phyloP scores from a whole-genome alignment of 1,140 invertebrate genomes.

The Mercenaria mercenaria region DNA sequence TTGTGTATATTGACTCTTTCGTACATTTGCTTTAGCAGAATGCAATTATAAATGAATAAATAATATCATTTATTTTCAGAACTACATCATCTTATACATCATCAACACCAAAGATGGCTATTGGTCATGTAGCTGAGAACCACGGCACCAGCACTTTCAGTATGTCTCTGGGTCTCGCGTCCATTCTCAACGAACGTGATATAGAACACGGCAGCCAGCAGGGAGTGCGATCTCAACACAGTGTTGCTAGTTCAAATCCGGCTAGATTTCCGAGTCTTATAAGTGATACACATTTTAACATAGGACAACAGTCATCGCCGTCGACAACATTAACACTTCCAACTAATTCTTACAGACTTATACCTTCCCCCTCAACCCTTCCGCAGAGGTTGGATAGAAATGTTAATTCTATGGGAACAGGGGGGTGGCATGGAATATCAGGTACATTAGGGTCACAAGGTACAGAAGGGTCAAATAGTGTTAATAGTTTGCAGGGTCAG shows the following conservation, averaged over 20 bases:
- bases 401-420: not conserved
- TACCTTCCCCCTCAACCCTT: conserved; percentile 23
- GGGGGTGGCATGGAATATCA: not conserved
- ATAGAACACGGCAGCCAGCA: conserved; percentile 76
- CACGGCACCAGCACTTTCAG: conserved; percentile 91
- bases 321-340: conserved; percentile 31
- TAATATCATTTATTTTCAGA: conserved; percentile 46
- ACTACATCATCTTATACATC: conserved; percentile 67
- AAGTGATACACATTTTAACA: conserved; percentile 64
- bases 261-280: conserved; percentile 59
- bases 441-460: conserved; percentile 3
- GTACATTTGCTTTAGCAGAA: no score
- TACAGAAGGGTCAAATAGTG: not conserved
- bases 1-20: no score
- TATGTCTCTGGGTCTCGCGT: conserved; percentile 92
- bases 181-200: conserved; percentile 92
- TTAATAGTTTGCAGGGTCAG: not conserved
- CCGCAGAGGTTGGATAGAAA: not conserved
- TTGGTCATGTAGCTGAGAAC: conserved; percentile 20
- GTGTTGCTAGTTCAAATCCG: conserved; percentile 49
- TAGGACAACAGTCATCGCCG: conserved; percentile 23
- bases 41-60: no score
- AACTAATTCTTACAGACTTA: conserved; percentile 52
- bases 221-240: conserved; percentile 6
- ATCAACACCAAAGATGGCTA: conserved; percentile 86